phyloP scores from a whole-genome alignment of 2,888 invertebrate genomes.

The Hydroisotoma schaefferi region DNA sequence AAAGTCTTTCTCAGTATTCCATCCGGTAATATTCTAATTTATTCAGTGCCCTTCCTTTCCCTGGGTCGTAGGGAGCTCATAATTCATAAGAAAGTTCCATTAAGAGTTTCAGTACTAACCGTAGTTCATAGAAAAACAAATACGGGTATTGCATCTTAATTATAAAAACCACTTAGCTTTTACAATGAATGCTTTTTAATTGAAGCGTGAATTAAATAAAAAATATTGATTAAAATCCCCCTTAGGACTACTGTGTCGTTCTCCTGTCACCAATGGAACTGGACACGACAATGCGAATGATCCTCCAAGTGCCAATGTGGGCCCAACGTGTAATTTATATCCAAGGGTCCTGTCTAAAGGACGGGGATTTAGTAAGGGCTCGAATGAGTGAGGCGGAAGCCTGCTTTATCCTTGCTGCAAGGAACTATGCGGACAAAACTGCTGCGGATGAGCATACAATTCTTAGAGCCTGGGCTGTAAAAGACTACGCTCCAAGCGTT shows the following conservation, averaged over 20 bases:
- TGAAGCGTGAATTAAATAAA: too few relatives aligned
- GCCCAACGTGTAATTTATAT: conserved; percentile 95
- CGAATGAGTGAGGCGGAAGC: conserved; percentile 97
- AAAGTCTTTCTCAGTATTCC: too few relatives aligned
- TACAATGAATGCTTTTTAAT: too few relatives aligned
- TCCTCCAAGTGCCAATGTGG: conserved; percentile 92
- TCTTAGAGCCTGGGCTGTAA: conserved; percentile 91
- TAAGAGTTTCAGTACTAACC: too few relatives aligned
- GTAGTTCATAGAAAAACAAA: too few relatives aligned
- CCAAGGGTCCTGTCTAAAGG: conserved; percentile 93
- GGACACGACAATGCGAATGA: conserved; percentile 97
- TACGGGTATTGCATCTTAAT: too few relatives aligned
- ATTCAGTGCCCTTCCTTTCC: too few relatives aligned
- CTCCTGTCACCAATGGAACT: conserved; percentile 95
- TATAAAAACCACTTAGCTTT: too few relatives aligned
- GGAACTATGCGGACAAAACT: conserved; percentile 93
- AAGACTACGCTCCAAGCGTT: conserved; percentile 90
- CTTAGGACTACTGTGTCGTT: conserved; percentile 93
- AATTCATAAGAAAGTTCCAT: too few relatives aligned
- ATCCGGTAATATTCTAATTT: too few relatives aligned
- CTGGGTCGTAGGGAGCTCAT: too few relatives aligned
- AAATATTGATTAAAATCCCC: too few relatives aligned
- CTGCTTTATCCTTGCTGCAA: conserved; percentile 91
- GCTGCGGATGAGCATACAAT: conserved; percentile 84
- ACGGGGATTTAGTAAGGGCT: conserved; percentile 89